Evolutionary conservation across 2,888 invertebrate genomes (phyloP), one percentile per base, ranked within the genome.

Genomic region (Dryomyza anilis): DNA sequence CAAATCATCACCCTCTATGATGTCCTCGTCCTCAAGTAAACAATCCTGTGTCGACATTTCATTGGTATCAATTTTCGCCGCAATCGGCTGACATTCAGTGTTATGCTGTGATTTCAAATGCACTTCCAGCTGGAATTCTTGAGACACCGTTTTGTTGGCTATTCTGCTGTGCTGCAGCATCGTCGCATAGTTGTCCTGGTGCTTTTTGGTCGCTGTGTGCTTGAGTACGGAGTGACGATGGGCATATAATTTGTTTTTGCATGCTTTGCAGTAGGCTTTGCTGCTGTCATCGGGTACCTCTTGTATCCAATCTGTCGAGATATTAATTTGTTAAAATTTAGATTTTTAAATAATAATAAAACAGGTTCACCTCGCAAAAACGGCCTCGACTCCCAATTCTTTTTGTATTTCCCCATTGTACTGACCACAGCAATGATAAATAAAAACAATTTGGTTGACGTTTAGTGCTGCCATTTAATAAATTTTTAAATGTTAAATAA

Each of bases 171-270:
- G 43, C n/a, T 23, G 33, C 45, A 43, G 2, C 14, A 39, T 21
- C 30, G 59, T 66, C n/a, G 64, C 55, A 21, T 53, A 79, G 5
- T 81, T 76, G 72, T 86, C 85, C 68, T 87, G 86, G 76, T 88
- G 88, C 64, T 86, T 84, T 73, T 86, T 85, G 0, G 87, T 87
- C 66, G 87, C 86, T 46, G 86, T 87, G 70, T 88, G 88, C 70
- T 88, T 87, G 46, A 87, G 71, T 45, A 88, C 78, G 60, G 87
- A 87, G 12, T 87, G 76, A 63, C 87, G 81, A 78, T 87, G 87
- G 4, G 87, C 87, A 75, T 87, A 87, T 27, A 88, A 79, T 60
- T 85, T 85, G 73, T 87, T 87, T 64, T 86, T 84, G 70, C 88
- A 88, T 71, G 84, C 86, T 25, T 82, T 81, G 72, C 88, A 88